A percentile compares a stretch with the other conserved stretches of the same genome.
These are phyloP conservation scores for Pseudotriccus pelzelni DNA, from an alignment of 2,797 vertebrate genomes.

Conservation along the genomic window DNA sequence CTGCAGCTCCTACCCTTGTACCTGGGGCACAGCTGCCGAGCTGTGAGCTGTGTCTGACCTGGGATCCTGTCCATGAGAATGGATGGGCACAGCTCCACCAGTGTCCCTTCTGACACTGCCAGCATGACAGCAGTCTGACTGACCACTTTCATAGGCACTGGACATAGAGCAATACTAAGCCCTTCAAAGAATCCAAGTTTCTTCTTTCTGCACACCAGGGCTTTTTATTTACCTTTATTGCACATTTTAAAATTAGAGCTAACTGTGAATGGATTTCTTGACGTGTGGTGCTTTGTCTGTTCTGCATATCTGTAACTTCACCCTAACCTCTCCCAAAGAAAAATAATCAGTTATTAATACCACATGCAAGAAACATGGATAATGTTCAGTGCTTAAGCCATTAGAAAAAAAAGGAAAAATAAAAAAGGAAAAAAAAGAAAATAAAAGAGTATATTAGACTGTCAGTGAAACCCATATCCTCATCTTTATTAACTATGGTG, in stretches of 20 bases:
- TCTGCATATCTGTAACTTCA: background rate
- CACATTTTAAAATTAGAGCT: background rate
- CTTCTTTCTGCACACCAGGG: background rate
- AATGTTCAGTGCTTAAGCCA: background rate
- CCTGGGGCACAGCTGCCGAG: background rate
- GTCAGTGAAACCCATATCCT: constrained; percentile 14
- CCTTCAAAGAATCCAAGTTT: background rate
- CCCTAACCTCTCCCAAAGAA: background rate
- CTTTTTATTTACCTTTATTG: background rate
- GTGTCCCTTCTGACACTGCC: background rate
- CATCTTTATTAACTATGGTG: constrained; percentile 23
- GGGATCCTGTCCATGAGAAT: background rate
- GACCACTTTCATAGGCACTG: fast-evolving
- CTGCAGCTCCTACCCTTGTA: background rate
- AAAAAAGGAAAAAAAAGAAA: background rate
- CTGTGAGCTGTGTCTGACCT: fast-evolving
- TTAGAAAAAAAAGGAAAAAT: background rate
- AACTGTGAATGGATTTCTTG: background rate
- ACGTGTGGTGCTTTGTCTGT: background rate
- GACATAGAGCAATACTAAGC: fast-evolving
- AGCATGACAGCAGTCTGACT: fast-evolving
- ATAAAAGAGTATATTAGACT: background rate
- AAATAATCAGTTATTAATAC: background rate
- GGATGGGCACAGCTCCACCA: background rate
- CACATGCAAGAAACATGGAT: background rate